Evolutionary conservation across 2,888 invertebrate species (phyloP).

Genomic region (Ypsolopha scabrella): DNA sequence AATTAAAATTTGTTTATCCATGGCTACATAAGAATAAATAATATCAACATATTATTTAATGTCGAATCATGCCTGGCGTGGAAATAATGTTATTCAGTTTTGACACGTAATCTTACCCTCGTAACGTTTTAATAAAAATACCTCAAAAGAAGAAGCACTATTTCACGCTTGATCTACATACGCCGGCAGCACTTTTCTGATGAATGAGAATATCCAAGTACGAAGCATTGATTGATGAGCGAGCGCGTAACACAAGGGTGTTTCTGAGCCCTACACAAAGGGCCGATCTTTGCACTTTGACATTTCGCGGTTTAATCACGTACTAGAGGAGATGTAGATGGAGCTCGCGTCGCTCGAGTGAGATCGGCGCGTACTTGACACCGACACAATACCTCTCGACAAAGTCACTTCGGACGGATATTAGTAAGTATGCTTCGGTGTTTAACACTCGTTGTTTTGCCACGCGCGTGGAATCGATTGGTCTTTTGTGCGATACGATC

Average conservation of each 20-base stretch:
- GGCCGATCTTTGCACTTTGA: conserved; percentile 68
- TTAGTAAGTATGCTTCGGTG: conserved; percentile 21
- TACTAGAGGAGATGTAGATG: conserved; percentile 39
- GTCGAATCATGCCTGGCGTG: too few species aligned
- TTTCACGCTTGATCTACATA: conserved; percentile 13
- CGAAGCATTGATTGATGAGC: conserved; percentile 44
- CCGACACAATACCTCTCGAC: conserved; percentile 45
- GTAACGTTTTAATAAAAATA: conserved; percentile 3
- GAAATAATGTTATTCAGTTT: background rate
- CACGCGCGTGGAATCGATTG: background rate
- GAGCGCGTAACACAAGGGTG: conserved; percentile 12
- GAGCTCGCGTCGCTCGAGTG: conserved; percentile 35
- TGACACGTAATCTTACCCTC: conserved; percentile 3
- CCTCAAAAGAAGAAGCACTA: conserved; percentile 1
- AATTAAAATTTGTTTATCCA: too few species aligned
- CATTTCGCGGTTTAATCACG: conserved; percentile 69
- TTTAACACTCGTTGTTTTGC: conserved; percentile 1
- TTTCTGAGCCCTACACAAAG: conserved; percentile 23
- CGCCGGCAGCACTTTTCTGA: conserved; percentile 46
- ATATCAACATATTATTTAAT: too few species aligned
- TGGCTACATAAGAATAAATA: too few species aligned
- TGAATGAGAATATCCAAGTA: conserved; percentile 50
- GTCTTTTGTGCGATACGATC: background rate
- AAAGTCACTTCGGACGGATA: conserved; percentile 41
- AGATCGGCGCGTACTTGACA: conserved; percentile 55